Evolutionary conservation across 2,113 vertebrate genomes (phyloP), one percentile per base, ranked within the genome.

Genomic region (Acinonyx jubatus): DNA sequence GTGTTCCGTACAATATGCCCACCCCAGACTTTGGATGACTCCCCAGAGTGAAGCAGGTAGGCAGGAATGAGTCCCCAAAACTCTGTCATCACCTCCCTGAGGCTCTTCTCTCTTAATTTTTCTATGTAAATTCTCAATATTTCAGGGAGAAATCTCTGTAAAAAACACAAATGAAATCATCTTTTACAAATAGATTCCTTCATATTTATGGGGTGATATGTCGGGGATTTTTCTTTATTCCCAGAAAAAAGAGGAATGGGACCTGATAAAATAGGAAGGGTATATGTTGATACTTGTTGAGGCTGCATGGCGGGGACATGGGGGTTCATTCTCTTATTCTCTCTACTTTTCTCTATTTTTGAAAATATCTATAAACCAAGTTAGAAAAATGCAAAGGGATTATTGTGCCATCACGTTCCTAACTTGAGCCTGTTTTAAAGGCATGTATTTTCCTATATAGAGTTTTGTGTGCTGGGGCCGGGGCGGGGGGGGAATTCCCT

Each of bases 121-220:
- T 71, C 48, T 90, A 41, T 52, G 31, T 87, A 65, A 31, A 19
- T 86, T 91, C 45, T 92, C 74, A 88, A 12, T 96, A 83, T 48
- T 89, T 79, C 29, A 29, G 33, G 69, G 52, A 21, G 50, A 94
- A 89, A 63, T 84, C 83, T 80, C 71, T 91, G 19, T 96, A 66
- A 88, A 95, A 81, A 80, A 84, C 63, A 41, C 38, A 91, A 96
- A 92, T 41, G 33, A 93, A 87, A 48, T 55, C 21, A 69, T 89
- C 27, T 90, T 93, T 95, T n/a, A 41, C 74, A 63, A 76, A 41
- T 61, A 61, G 3, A 69, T 82, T 73, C 78, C 52, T 31, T 93
- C 78, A 73, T 93, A 91, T 78, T 91, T 93, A 61, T 91, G 93
- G 76, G 33, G 45, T 55, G 33, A 66, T 83, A 83, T 81, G 9